Evolutionary conservation across 2,113 vertebrate species (phyloP).

Genomic region (Heptranchias perlo): DNA sequence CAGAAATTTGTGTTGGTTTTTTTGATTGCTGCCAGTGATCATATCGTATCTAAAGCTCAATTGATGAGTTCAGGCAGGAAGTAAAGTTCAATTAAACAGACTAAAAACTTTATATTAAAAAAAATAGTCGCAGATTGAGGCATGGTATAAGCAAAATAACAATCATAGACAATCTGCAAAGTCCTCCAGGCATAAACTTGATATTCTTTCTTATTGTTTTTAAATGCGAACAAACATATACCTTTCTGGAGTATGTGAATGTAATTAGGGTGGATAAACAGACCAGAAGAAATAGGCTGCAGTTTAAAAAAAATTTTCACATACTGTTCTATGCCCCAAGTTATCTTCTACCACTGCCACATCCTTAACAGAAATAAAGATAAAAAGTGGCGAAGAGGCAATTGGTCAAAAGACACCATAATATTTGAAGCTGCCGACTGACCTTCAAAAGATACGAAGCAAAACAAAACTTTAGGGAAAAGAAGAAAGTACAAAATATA

Average conservation of each 20-base stretch:
- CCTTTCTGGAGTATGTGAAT: background rate
- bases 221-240: background rate
- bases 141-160: background rate
- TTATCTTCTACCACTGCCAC: background rate
- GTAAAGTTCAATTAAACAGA: background rate
- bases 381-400: background rate
- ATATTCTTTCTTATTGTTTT: background rate
- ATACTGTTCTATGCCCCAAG: background rate
- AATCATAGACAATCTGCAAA: background rate
- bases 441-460: background rate
- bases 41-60: background rate
- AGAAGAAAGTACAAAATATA: background rate
- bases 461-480: background rate
- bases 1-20: background rate
- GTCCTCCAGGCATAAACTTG: background rate
- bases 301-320: background rate
- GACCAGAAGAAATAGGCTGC: background rate
- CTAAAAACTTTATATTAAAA: conserved; percentile 1
- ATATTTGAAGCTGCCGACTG: background rate
- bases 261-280: background rate
- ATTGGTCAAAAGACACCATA: background rate
- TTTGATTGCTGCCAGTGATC: conserved; percentile 16
- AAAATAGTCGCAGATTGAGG: background rate
- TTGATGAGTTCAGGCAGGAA: background rate
- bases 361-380: background rate